Evolutionary conservation across 1,140 invertebrate genomes (phyloP).

Genomic region (Nilaparvata lugens): DNA sequence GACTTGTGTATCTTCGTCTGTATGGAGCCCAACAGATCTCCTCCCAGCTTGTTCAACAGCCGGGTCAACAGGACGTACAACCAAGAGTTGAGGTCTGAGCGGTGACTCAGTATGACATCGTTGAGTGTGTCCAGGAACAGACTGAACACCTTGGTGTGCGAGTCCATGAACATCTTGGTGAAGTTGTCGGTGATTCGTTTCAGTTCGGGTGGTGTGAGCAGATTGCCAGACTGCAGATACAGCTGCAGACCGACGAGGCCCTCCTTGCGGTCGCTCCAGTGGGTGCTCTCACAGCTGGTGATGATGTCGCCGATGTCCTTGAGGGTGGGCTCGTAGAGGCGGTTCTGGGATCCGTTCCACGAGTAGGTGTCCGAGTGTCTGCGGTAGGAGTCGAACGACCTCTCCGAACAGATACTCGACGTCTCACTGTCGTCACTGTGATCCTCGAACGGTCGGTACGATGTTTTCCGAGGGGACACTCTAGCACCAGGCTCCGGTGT

Average conservation of each 20-base stretch:
- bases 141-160: conserved; percentile 91
- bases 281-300: conserved; percentile 70
- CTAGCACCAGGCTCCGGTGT: background rate
- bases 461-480: conserved; percentile 3
- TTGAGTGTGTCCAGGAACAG: conserved; percentile 86
- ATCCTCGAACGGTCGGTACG: conserved; percentile 42
- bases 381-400: conserved; percentile 75
- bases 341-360: conserved; percentile 69
- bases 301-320: conserved; percentile 85
- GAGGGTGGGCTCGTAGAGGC: conserved; percentile 53
- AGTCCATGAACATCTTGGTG: conserved; percentile 94
- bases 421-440: conserved; percentile 89
- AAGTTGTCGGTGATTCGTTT: conserved; percentile 81
- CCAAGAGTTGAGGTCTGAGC: conserved; percentile 81
- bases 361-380: conserved; percentile 62
- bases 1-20: conserved; percentile 82
- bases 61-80: conserved; percentile 74
- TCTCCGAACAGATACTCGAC: conserved; percentile 87
- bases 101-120: conserved; percentile 79
- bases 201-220: conserved; percentile 58
- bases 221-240: conserved; percentile 60
- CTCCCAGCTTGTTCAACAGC: conserved; percentile 77
- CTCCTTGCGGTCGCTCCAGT: conserved; percentile 88
- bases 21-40: conserved; percentile 81
- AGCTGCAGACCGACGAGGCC: conserved; percentile 72